These are phyloP conservation scores for Diloba caeruleocephala DNA, from an alignment of 2,888 invertebrate genomes.

Conservation along the genomic window DNA sequence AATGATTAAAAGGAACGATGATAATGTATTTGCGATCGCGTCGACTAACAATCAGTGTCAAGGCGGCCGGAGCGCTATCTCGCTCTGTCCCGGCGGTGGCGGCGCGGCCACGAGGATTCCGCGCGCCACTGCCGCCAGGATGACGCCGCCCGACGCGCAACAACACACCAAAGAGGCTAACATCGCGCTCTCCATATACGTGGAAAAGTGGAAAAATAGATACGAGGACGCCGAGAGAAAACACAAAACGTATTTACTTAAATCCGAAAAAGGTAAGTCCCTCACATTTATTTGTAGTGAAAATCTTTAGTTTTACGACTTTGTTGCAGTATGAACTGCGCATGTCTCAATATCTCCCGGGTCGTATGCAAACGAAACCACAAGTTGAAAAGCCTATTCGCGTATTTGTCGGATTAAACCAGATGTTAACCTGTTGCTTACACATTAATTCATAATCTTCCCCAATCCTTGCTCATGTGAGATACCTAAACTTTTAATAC, in stretches of 20 bases:
- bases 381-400: constrained; percentile 79
- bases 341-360: constrained; percentile 73
- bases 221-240: constrained; percentile 92
- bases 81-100: constrained; percentile 78
- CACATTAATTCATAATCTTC: constrained; percentile 79
- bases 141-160: constrained; percentile 86
- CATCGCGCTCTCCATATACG: constrained; percentile 85
- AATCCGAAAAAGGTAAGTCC: constrained; percentile 92
- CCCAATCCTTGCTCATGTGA: constrained; percentile 65
- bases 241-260: constrained; percentile 91
- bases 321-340: constrained; percentile 69
- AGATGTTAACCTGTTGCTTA: constrained; percentile 85
- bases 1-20: constrained; percentile 88
- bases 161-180: constrained; percentile 84
- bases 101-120: constrained; percentile 84
- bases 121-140: constrained; percentile 85
- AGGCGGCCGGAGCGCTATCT: constrained; percentile 83
- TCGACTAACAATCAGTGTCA: constrained; percentile 86
- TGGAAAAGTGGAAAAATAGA: constrained; percentile 91
- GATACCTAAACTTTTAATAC: constrained; percentile 48
- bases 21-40: constrained; percentile 89
- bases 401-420: constrained; percentile 84
- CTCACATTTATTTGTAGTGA: constrained; percentile 48
- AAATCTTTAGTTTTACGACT: constrained; percentile 58
- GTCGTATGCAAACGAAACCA: constrained; percentile 81